These are phyloP conservation scores for Calyptomena viridis DNA, from an alignment of 2,113 vertebrate genomes.

Conservation along the genomic window DNA sequence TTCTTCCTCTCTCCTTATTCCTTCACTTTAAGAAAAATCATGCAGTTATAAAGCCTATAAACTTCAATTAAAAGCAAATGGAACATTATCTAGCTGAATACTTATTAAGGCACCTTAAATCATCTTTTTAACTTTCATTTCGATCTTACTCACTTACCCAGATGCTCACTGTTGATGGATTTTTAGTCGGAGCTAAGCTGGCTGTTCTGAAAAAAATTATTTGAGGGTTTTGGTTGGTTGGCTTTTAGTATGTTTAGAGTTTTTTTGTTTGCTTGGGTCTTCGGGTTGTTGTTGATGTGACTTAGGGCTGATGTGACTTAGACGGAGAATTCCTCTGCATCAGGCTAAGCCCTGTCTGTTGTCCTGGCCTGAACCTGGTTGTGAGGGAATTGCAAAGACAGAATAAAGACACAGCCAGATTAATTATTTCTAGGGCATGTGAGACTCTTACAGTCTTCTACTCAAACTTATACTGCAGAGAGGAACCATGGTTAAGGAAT, in stretches of 20 bases:
- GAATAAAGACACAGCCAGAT: constrained; percentile 6
- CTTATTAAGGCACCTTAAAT: neutral
- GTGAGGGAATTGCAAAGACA: neutral
- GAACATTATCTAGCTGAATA: neutral
- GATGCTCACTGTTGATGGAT: neutral
- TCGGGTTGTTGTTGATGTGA: neutral
- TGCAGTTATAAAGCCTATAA: neutral
- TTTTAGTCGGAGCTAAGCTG: neutral
- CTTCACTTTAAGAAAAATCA: constrained; percentile 5
- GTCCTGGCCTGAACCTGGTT: constrained; percentile 17
- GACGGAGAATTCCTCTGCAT: neutral
- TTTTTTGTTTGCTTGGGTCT: neutral
- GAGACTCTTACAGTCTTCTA: neutral
- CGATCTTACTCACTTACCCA: neutral
- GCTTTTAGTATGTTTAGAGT: neutral
- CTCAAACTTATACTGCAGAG: neutral
- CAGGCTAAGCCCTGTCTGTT: constrained; percentile 22
- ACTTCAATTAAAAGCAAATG: neutral
- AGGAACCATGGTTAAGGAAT: neutral
- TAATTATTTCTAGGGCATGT: constrained; percentile 24
- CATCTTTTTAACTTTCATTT: neutral
- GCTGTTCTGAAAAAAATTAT: neutral
- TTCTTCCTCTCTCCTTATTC: constrained; percentile 20
- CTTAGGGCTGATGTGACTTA: neutral
- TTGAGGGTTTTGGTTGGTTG: neutral